Percentiles rank a stretch among this genome's conserved stretches.
Evolutionary conservation across 2,113 vertebrate species (phyloP).

Genomic region (Dasyprocta punctata): DNA sequence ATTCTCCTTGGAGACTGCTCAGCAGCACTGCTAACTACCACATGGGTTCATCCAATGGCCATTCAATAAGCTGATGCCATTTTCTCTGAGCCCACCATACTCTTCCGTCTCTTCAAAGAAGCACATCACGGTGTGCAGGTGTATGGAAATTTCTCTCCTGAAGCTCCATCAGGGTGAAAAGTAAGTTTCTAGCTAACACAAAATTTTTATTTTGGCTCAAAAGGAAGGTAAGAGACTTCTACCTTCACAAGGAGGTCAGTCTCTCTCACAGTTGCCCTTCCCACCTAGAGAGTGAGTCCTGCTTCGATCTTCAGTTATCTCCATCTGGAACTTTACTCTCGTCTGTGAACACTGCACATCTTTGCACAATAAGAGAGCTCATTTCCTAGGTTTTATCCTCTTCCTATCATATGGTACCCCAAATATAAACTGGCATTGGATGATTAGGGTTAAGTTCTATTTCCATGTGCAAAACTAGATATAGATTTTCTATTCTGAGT

Average conservation of each 20-base stretch:
- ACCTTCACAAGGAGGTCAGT: neutral
- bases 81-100: neutral
- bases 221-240: conserved; percentile 2
- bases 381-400: conserved; percentile 4
- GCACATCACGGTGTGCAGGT: neutral
- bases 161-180: neutral
- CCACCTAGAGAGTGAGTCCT: neutral
- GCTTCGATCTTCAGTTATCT: neutral
- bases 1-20: neutral
- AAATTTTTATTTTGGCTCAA: neutral
- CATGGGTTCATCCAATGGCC: neutral
- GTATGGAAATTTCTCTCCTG: neutral
- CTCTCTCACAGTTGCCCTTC: neutral
- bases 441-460: conserved; percentile 15
- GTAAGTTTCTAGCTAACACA: conserved; percentile 26
- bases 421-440: neutral
- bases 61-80: neutral
- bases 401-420: neutral
- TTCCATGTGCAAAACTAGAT: conserved; percentile 26
- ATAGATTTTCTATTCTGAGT: conserved; percentile 48
- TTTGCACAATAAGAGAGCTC: neutral
- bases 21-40: neutral
- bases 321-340: neutral
- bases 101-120: neutral
- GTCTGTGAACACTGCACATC: neutral